Base-by-base conservation (phyloP, 2,797 vertebrate species). In the Antrozous pallidus region DNA sequence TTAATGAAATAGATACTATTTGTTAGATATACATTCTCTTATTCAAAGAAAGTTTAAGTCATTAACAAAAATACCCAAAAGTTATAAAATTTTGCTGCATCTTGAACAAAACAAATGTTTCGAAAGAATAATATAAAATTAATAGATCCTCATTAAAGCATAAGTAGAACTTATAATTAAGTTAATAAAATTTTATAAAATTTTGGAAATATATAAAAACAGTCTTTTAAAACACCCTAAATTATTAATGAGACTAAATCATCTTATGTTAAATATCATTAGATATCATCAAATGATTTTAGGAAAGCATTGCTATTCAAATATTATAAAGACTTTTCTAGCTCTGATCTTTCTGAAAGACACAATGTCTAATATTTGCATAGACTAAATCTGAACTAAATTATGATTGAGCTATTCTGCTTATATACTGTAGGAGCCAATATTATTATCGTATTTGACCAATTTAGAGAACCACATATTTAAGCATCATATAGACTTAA, bases 1-100 rank as follows among this genome's bases (percentile, higher is more conserved):
- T 80, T 91, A 94, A 97, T n/a, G 20, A 96, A 96, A 95, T 31
- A 96, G 28, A 92, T 70, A 73, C 3, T 77, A 69, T 70, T 77
- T 86, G 67, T 96, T 40, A 96, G 56, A 36, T 42, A 84, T 0
- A 79, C 1, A 38, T 14, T 26, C 0, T 45, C 24, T 93, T 85
- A 83, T 16, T 79, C 40, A 36, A 28, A 49, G 24, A 75, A 28
- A 90, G 54, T 49, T 54, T 74, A 91, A 88, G 2, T 78, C 42
- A 88, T 20, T 80, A 85, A 71, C 45, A 91, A 58, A 95, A 85
- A 65, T 31, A 80, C 49, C 81, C 71, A 8, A 65, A 80, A 65
- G 6, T 11, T 54, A 3, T 67, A 74, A 36, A 14, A 67, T 75
- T 88, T 65, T 54, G 5, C 16, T 79, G 40, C 12, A 63, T 36